Conservation (phyloP, 2,113 vertebrate genomes). For the Microtus pennsylvanicus region DNA sequence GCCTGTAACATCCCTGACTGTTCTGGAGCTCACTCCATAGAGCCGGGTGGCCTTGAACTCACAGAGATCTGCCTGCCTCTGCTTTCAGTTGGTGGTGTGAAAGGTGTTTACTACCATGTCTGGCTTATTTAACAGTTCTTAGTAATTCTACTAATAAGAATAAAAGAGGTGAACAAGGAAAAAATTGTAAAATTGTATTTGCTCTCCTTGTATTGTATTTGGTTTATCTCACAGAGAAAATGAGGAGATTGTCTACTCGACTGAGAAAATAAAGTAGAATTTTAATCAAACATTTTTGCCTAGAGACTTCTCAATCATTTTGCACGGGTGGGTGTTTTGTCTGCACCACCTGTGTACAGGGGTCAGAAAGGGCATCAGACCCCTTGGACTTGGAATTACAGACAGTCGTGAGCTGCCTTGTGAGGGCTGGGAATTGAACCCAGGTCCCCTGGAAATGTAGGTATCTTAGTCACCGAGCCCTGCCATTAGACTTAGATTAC, state of each 20-base stretch:
- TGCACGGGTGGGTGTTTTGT: not conserved
- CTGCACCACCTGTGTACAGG: not conserved
- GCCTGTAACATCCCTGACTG: not conserved
- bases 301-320: not conserved
- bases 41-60: not conserved
- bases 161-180: not conserved
- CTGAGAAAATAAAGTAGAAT: not conserved
- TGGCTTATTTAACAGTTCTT: not conserved
- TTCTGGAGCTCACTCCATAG: not conserved
- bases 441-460: not conserved
- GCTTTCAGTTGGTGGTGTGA: not conserved
- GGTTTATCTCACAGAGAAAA: not conserved
- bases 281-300: constrained; percentile 18
- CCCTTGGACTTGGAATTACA: not conserved
- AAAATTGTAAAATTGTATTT: not conserved
- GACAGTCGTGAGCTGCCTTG: not conserved
- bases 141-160: not conserved
- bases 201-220: not conserved
- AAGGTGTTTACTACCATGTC: accelerated
- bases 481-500: not conserved
- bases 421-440: not conserved
- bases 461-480: not conserved
- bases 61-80: not conserved
- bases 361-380: not conserved
- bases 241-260: not conserved